Base-by-base conservation (phyloP, 2,113 vertebrate species). In the Chauna torquata region DNA sequence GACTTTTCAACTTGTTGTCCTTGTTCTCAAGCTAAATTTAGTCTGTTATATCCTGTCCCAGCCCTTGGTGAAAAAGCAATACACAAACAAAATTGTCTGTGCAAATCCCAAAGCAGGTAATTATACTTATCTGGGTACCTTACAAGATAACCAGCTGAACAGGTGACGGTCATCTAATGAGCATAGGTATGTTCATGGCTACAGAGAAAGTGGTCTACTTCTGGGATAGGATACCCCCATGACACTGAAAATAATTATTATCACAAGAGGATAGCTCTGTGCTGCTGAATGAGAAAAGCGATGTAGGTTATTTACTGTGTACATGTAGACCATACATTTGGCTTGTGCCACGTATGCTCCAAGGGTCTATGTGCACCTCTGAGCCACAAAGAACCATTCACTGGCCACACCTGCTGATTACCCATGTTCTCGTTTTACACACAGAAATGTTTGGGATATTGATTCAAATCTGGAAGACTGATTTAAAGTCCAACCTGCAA, bases 1-100 rank as follows among this genome's bases (percentile, higher is more conserved):
- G 93, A 96, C 92, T 97, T 97, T 90, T 96, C 89, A 95, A 90
- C 89, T 95, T 85, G 42, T 95, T 93, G 93, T 95, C 89, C 92
- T 94, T 91, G 75, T 50, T 91, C 86, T 94, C 54, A 82, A 90
- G 84, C 94, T 94, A 96, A 91, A 95, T 92, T 96, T 97, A 96
- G 87, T 64, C 86, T 70, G 82, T 69, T 75, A 68, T 87, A 96
- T 96, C 95, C 94, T 93, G 93, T 66, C 47, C 47, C 71, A 83
- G 68, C 42, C 84, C 71, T 49, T 9, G 19, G 50, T 89, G 55
- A 89, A 94, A 94, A 91, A 76, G 57, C 45, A 87, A 65, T 11
- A 82, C 30, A 77, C 34, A 72, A 8, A 55, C 11, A 59, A 91
- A 94, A 88, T 11, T 19, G 45, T 42, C 38, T 45, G 32, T 64